Evolutionary conservation across 2,113 vertebrate species (phyloP), one percentile per base, ranked within the genome.

Genomic region (Eira barbara): DNA sequence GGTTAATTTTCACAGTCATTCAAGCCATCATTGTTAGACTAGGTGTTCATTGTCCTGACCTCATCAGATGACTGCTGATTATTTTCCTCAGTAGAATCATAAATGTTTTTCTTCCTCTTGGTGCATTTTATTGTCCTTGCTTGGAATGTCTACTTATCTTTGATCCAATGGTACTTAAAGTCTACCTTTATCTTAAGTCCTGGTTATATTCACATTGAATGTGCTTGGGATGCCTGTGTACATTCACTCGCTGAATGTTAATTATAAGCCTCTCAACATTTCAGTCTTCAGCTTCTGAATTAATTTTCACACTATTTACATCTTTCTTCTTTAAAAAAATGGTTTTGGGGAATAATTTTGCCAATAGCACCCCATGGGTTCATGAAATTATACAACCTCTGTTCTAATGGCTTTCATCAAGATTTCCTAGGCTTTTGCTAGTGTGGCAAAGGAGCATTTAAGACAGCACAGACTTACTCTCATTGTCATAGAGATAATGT

Each of bases 1-100:
- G 83, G 92, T 79, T 97, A 92, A 97, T 98, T 96, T 96, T 95
- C 91, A 73, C n/a, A 7, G 52, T 97, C 73, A 97, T 96, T 97
- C 97, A 97, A 71, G 49, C 82, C 78, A 83, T 95, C 67, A 71
- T 91, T 97, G 95, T 92, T 42, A 96, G 93, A 91, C 80, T 36
- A 73, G 0, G 1, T 97, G 95, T 97, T 96, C 97, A 63, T 84
- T 95, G 94, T 97, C 90, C 94, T 95, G 96, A 96, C 27, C 90
- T 97, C 92, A 83, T 98, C 96, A 93, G 89, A 65, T 80, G 95
- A 82, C 36, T 92, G 39, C 52, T 97, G 97, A 95, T 97, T 97
- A 92, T 91, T 96, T 92, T 29, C 57, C 97, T 95, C 71, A 15
- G 52, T 73, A 63, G 96, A 91, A 79, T 95, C 79, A 0, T 47